Conservation (phyloP, 2,113 vertebrate species). For the Hippocampus comes region DNA sequence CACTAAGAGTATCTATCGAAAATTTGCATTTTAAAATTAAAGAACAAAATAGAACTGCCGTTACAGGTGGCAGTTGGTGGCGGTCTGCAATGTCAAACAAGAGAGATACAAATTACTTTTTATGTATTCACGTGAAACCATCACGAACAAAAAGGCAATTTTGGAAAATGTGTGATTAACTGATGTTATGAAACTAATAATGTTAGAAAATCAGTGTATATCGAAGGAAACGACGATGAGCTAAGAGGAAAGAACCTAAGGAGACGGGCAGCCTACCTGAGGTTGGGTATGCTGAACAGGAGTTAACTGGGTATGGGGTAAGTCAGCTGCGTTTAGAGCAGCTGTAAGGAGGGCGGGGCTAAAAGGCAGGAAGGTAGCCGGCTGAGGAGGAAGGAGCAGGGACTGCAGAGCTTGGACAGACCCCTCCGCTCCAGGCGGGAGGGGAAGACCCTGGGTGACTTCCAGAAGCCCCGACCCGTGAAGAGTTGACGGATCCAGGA, state of each 20-base stretch:
- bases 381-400: slow-evolving; percentile 68
- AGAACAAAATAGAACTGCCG: too few species aligned
- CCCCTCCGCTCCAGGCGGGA: slow-evolving; percentile 63
- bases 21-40: slow-evolving; percentile 10
- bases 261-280: slow-evolving; percentile 60
- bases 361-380: slow-evolving; percentile 78
- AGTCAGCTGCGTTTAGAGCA: slow-evolving; percentile 75
- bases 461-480: slow-evolving; percentile 75
- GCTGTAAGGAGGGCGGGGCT: slow-evolving; percentile 78
- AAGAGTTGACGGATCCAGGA: slow-evolving; percentile 77
- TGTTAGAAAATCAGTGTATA: slow-evolving; percentile 13
- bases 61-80: too few species aligned
- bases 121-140: not conserved
- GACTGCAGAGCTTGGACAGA: slow-evolving; percentile 71
- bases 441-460: slow-evolving; percentile 75
- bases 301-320: slow-evolving; percentile 59
- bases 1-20: not conserved
- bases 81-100: too few species aligned
- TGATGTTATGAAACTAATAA: slow-evolving; percentile 11
- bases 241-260: slow-evolving; percentile 21
- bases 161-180: not conserved
- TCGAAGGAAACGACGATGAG: not conserved
- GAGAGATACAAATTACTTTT: not conserved
- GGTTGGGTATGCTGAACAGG: slow-evolving; percentile 61
- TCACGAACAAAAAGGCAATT: not conserved